phyloP scores from a whole-genome alignment of 2,797 vertebrate genomes.

The Chanos chanos region DNA sequence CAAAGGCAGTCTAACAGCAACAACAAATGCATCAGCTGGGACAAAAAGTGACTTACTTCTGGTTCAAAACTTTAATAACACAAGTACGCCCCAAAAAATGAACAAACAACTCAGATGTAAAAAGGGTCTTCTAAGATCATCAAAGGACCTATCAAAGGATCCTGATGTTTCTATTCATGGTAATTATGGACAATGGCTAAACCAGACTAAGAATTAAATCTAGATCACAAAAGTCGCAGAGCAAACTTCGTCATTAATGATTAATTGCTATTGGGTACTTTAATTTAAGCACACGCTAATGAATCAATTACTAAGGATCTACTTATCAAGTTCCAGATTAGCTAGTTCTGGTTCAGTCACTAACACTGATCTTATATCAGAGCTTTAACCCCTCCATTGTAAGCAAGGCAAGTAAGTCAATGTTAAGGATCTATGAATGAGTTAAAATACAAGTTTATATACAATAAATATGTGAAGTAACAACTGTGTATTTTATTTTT shows the following conservation, averaged over 20 bases:
- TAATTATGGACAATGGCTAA: slow-evolving; percentile 23
- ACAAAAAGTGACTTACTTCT: background rate
- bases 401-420: too few relatives aligned
- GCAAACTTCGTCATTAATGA: slow-evolving; percentile 61
- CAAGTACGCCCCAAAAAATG: too few relatives aligned
- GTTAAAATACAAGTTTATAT: too few relatives aligned
- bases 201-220: slow-evolving; percentile 51
- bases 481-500: too few relatives aligned
- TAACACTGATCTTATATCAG: too few relatives aligned
- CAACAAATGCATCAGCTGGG: background rate
- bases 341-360: slow-evolving; percentile 7
- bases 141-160: too few relatives aligned
- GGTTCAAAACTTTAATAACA: background rate
- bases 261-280: slow-evolving; percentile 55
- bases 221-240: slow-evolving; percentile 56
- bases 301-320: slow-evolving; percentile 61
- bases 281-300: slow-evolving; percentile 59
- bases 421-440: too few relatives aligned
- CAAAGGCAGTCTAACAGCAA: background rate
- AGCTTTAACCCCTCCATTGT: too few relatives aligned
- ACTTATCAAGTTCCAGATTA: background rate
- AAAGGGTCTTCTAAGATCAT: too few relatives aligned
- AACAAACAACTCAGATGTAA: too few relatives aligned
- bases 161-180: slow-evolving; percentile 8
- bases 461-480: too few relatives aligned